Evolutionary conservation across 2,113 vertebrate genomes (phyloP).

Genomic region (Alces alces): DNA sequence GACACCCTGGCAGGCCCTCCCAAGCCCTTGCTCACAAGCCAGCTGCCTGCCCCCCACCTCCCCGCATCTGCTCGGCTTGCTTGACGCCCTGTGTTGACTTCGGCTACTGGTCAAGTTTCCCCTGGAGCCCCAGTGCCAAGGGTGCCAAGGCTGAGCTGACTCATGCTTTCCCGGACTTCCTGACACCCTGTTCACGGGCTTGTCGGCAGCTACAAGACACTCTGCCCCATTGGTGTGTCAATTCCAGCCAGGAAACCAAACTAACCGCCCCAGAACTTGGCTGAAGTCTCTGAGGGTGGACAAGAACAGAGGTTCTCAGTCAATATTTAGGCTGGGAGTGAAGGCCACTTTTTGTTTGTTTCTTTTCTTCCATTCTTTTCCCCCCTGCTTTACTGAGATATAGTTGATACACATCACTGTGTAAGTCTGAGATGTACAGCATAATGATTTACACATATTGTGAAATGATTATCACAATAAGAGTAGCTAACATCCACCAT

Average conservation of each 20-base stretch:
- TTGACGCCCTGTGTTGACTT: not conserved
- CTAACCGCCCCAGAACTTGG: not conserved
- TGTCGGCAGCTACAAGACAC: not conserved
- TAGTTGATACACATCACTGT: fast-evolving
- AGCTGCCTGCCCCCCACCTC: fast-evolving
- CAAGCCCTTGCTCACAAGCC: not conserved
- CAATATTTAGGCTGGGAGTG: not conserved
- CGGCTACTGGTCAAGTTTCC: slow-evolving; percentile 16
- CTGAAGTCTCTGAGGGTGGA: not conserved
- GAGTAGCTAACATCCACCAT: no score
- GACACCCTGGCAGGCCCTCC: not conserved
- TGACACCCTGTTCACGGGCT: not conserved
- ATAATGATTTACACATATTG: not conserved
- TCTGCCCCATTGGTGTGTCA: not conserved
- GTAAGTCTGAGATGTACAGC: not conserved
- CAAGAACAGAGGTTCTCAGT: not conserved
- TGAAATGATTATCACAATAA: not conserved
- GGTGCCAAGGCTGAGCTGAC: not conserved
- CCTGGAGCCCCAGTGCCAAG: not conserved
- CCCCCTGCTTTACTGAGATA: not conserved
- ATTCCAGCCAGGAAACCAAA: slow-evolving; percentile 48
- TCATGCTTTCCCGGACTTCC: slow-evolving; percentile 39
- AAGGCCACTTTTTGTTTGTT: not conserved
- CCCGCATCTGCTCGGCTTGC: not conserved
- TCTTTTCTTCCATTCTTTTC: not conserved